A percentile compares a stretch with the other conserved stretches of the same genome.
phyloP scores from a whole-genome alignment of 2,113 vertebrate species.

The Xiphorhynchus elegans region DNA sequence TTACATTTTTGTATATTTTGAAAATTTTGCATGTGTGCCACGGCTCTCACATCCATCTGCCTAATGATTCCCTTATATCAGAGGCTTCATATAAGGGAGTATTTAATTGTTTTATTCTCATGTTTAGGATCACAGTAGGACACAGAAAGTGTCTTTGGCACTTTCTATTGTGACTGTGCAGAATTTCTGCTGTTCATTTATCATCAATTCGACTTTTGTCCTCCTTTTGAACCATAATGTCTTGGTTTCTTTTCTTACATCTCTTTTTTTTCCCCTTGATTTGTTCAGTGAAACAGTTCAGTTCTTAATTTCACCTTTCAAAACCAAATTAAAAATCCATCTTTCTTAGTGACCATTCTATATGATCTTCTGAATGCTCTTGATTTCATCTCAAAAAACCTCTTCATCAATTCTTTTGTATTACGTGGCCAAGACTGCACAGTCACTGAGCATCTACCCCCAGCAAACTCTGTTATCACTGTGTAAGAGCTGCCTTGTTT shows the following conservation, averaged over 20 bases:
- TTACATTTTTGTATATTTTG: background rate
- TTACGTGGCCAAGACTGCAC: background rate
- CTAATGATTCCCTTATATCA: background rate
- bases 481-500: background rate
- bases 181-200: background rate
- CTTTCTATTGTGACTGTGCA: background rate
- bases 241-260: background rate
- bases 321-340: background rate
- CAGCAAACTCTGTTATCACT: background rate
- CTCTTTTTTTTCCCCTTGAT: background rate
- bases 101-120: background rate
- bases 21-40: background rate
- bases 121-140: background rate
- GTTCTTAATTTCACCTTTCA: background rate
- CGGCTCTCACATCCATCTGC: background rate
- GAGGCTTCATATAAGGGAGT: background rate
- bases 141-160: background rate
- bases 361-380: background rate
- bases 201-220: background rate
- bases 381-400: background rate
- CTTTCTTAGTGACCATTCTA: background rate
- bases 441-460: background rate
- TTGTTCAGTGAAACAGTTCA: background rate
- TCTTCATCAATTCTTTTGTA: background rate
- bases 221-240: background rate